Conservation (phyloP, 1,140 invertebrate species). For the Phortica variegata region DNA sequence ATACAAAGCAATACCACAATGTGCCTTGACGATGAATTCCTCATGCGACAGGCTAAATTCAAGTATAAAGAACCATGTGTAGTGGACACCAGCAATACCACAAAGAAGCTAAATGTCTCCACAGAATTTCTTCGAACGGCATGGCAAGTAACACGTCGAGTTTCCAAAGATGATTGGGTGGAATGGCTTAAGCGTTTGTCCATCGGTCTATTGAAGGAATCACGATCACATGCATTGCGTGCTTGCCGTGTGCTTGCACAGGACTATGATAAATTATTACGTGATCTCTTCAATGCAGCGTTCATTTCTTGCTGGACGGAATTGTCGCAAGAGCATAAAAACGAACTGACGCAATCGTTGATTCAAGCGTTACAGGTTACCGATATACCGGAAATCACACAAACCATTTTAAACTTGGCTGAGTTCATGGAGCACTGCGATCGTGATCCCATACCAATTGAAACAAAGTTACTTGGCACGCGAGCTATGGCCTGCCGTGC, state of each 20-base stretch:
- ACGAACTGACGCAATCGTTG: constrained; percentile 83
- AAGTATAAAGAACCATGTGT: constrained; percentile 63
- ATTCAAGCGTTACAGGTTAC: constrained; percentile 89
- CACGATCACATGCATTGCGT: constrained; percentile 87
- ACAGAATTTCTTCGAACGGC: constrained; percentile 82
- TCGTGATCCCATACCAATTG: constrained; percentile 89
- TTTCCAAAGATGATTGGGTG: constrained; percentile 97
- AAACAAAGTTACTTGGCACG: constrained; percentile 78
- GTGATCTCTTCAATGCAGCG: constrained; percentile 97
- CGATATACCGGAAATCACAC: constrained; percentile 95
- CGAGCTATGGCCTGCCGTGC: constrained; percentile 84
- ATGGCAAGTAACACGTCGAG: constrained; percentile 85
- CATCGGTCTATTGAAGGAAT: constrained; percentile 92
- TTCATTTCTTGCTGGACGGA: constrained; percentile 99
- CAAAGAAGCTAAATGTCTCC: constrained; percentile 79
- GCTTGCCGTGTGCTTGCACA: constrained; percentile 92
- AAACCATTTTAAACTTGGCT: constrained; percentile 95
- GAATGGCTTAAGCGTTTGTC: constrained; percentile 93
- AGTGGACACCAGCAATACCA: constrained; percentile 61
- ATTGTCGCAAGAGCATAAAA: constrained; percentile 76
- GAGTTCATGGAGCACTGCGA: constrained; percentile 99
- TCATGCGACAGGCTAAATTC: constrained; percentile 60
- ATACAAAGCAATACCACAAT: constrained; percentile 70
- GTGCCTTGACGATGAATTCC: constrained; percentile 68
- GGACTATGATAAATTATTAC: constrained; percentile 88